Percentiles rank a stretch among this genome's conserved stretches.
These are phyloP conservation scores for Tenebrio molitor DNA, from an alignment of 1,140 invertebrate species.

Conservation along the genomic window DNA sequence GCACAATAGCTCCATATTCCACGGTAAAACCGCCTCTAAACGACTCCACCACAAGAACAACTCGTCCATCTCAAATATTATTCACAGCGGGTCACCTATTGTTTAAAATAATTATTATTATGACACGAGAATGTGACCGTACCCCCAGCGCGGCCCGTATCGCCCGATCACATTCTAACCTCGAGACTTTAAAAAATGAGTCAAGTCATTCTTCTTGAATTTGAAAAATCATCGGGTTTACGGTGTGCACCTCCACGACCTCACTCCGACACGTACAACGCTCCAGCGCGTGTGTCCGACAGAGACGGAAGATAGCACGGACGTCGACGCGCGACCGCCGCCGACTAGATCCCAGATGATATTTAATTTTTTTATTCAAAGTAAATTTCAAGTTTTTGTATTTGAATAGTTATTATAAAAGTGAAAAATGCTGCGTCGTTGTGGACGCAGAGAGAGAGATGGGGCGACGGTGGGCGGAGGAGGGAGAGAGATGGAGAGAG, in stretches of 20 bases:
- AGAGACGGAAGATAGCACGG: background rate
- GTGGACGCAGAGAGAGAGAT: constrained; percentile 11
- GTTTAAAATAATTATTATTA: constrained; percentile 62
- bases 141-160: background rate
- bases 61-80: constrained; percentile 45
- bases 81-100: constrained; percentile 58
- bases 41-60: constrained; percentile 30
- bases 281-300: background rate
- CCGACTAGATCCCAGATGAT: constrained; percentile 33
- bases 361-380: constrained; percentile 40
- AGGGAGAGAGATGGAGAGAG: background rate
- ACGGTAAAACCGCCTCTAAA: constrained; percentile 31
- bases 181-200: constrained; percentile 57
- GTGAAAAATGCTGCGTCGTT: constrained; percentile 36
- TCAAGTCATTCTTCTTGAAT: constrained; percentile 60
- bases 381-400: constrained; percentile 41
- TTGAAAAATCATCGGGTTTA: constrained; percentile 59
- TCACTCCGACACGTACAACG: background rate
- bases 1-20: constrained; percentile 37
- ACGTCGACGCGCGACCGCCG: background rate
- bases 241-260: background rate
- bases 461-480: background rate
- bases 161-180: constrained; percentile 49
- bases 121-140: constrained; percentile 49
- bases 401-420: constrained; percentile 40